Evolutionary conservation across 2,113 vertebrate species (phyloP).

Genomic region (Rattus norvegicus): GRCr8 NC_086035.1:7476001-7476500

Average conservation of each 20-base stretch:
- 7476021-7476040: background rate
- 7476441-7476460: background rate
- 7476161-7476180: background rate
- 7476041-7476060: background rate
- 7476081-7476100: background rate
- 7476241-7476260: background rate
- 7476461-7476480: background rate
- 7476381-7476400: background rate
- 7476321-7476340: background rate
- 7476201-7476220: background rate
- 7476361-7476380: background rate
- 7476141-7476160: background rate
- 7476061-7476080: background rate
- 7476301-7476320: background rate
- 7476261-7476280: background rate
- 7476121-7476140: background rate
- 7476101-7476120: background rate
- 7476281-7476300: rapidly evolving
- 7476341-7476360: background rate
- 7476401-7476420: no score
- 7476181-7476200: background rate
- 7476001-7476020: background rate
- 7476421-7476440: background rate
- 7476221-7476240: background rate
- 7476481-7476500: background rate